Conservation (phyloP, 2,113 vertebrate genomes). For the Laterallus jamaicensis region DNA sequence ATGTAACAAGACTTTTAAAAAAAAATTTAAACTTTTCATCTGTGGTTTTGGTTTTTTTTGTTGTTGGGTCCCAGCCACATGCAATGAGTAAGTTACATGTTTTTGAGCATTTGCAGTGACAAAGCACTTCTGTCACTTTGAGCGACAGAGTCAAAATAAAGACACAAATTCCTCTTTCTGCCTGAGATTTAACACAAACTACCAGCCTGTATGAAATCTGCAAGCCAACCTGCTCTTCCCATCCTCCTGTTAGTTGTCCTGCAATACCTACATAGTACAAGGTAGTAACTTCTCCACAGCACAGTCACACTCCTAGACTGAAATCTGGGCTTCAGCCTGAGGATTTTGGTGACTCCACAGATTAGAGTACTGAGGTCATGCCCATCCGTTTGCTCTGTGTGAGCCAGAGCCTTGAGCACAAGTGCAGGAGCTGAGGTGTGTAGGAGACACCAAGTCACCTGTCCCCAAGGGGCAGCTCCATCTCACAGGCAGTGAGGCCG, state of each 20-base stretch:
- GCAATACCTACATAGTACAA: accelerated
- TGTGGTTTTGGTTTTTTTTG: not conserved
- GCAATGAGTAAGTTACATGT: not conserved
- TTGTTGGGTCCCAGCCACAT: not conserved
- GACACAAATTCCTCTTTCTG: not conserved
- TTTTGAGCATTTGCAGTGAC: not conserved
- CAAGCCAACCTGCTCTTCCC: not conserved
- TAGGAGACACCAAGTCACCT: not conserved
- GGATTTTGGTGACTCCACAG: not conserved
- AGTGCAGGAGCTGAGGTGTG: not conserved
- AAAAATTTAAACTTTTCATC: not conserved
- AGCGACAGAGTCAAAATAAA: not conserved
- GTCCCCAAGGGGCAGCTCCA: not conserved
- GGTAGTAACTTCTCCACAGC: no score
- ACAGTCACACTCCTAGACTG: not conserved
- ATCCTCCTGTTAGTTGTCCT: not conserved
- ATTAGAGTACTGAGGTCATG: not conserved
- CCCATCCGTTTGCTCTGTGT: accelerated
- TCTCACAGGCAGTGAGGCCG: not conserved
- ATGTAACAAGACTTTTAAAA: not conserved
- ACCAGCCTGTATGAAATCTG: not conserved
- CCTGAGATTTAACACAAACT: not conserved
- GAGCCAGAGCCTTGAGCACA: accelerated
- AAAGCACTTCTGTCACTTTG: not conserved
- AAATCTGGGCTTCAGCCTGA: not conserved